Evolutionary conservation across 2,113 vertebrate genomes (phyloP), one percentile per base, ranked within the genome.

Genomic region (Corythornis madagascariensis): DNA sequence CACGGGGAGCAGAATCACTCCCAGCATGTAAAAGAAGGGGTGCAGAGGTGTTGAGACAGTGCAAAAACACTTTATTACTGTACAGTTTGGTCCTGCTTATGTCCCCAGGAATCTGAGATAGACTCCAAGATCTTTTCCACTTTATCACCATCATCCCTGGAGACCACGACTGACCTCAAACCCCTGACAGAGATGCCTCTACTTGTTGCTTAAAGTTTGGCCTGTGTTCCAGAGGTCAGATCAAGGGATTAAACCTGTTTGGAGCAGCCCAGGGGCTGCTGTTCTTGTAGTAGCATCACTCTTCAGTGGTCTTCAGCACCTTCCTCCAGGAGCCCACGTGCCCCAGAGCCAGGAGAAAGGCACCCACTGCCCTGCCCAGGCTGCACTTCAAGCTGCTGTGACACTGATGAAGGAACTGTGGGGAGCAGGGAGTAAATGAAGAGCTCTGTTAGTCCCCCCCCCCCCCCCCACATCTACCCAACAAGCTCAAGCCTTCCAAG

Each of bases 401-500:
- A 31, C 48, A n/a, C 90, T 52, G 85, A 71, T 3, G 74, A 33
- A 84, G 57, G 48, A 25, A 4, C n/a, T 1, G 2, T 3, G 40
- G 83, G 69, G n/a, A 85, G 31, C 47, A 1, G 40, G 63, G 65
- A 88, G 93, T 29, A 71, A 84, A 86, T 56, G 53, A 90, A 93
- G 94, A 94, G 77, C 84, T 95, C 89, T 35, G 33, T 29, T n/a
- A 84, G 69, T 29, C 48, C 47, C 60, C 8, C 35, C 35, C 60
- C 8, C 35, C 35, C 35, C 38, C 47, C 1, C 11, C 38, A 42
- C 1, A 2, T 59, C 94, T 42, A 12, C 18, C 94, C 91, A 93
- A 64, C 56, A 24, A 77, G 53, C 73, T 81, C 83, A 74, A 19
- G 64, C 89, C 86, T 95, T 93, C 94, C 93, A 29, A 90, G 65